Base-by-base conservation (phyloP, 2,113 vertebrate species). In the Microtus oregoni region DNA sequence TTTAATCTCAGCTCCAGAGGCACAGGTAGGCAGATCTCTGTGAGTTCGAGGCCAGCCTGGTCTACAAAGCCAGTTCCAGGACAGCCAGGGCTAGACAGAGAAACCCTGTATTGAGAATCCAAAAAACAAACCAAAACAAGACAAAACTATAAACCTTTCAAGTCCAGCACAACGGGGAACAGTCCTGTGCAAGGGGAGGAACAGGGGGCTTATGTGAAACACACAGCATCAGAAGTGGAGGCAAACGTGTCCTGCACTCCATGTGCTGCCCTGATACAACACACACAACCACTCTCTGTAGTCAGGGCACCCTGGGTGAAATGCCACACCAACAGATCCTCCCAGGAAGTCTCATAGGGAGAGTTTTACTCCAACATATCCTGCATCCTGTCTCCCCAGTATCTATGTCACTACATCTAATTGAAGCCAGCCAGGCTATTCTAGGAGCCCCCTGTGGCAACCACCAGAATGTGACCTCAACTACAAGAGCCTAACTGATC, bases 261-360 rank as follows among this genome's bases (percentile, higher is more conserved):
- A 19, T 22, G 4, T 0, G 4, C 55, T 35, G 35, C 32, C 19
- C 4, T 72, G 14, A 68, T 1, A n/a, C 10, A 89, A 35, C 55
- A 19, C 94, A 89, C 0, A 17, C 0, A 3, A 68, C 4, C 9
- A 1, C 38, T 20, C 13, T 44, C 38, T 26, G 3, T 0, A 44
- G 77, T 52, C 78, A 72, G 30, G 70, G 52, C 52, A n/a, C 50
- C 82, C 32, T 13, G 9, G 73, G 19, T 52, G 35, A 89, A 73
- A 68, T 28, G 26, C 35, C 44, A 93, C 28, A 44, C 30, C 38
- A 65, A 44, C 28, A 9, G 32, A 35, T 55, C 19, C 58, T 76
- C 38, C 14, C 2, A 19, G 67, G 41, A 91, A 58, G 70, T 63
- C 67, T 55, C 58, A 3, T 3, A 77, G 41, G 72, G 3, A 30